Percentiles rank a stretch among this genome's conserved stretches.
These are phyloP conservation scores for Blastobasis adustella DNA, from an alignment of 2,888 invertebrate genomes.

Conservation along the genomic window DNA sequence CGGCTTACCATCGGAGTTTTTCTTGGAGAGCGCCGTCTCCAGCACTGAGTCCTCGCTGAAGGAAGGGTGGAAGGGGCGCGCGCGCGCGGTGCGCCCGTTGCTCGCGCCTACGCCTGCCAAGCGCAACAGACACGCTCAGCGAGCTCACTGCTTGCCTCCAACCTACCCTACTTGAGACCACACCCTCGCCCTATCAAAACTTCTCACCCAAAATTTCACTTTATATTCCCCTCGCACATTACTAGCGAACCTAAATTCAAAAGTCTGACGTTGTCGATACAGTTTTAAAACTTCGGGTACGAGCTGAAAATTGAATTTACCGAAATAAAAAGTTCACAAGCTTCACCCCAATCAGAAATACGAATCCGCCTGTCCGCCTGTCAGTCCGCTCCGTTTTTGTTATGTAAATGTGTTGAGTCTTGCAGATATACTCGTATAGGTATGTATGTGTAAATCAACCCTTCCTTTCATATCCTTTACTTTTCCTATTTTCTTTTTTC, in stretches of 20 bases:
- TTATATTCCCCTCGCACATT: too few relatives aligned
- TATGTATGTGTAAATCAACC: too few relatives aligned
- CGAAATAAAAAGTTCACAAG: conserved; percentile 13
- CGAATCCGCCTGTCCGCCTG: conserved; percentile 37
- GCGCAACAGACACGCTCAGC: conserved; percentile 46
- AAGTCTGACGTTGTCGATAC: too few relatives aligned
- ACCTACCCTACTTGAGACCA: background rate
- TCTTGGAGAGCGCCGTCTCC: conserved; percentile 86
- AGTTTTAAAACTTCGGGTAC: background rate
- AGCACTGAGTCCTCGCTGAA: conserved; percentile 89
- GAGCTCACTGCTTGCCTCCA: conserved; percentile 2
- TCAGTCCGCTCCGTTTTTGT: conserved; percentile 25
- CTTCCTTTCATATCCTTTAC: too few relatives aligned
- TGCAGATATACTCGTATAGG: too few relatives aligned
- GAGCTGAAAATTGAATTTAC: background rate
- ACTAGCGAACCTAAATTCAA: too few relatives aligned
- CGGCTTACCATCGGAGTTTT: conserved; percentile 88
- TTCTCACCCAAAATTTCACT: too few relatives aligned
- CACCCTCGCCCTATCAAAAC: too few relatives aligned
- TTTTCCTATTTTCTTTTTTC: too few relatives aligned
- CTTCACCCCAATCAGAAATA: conserved; percentile 21
- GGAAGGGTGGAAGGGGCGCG: conserved; percentile 76
- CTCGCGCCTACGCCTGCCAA: conserved; percentile 63
- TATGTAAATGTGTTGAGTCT: conserved; percentile 14
- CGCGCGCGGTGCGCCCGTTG: conserved; percentile 53